A percentile compares a stretch with the other conserved stretches of the same genome.
Evolutionary conservation across 2,113 vertebrate species (phyloP).

Genomic region (Poeciliopsis occidentalis): DNA sequence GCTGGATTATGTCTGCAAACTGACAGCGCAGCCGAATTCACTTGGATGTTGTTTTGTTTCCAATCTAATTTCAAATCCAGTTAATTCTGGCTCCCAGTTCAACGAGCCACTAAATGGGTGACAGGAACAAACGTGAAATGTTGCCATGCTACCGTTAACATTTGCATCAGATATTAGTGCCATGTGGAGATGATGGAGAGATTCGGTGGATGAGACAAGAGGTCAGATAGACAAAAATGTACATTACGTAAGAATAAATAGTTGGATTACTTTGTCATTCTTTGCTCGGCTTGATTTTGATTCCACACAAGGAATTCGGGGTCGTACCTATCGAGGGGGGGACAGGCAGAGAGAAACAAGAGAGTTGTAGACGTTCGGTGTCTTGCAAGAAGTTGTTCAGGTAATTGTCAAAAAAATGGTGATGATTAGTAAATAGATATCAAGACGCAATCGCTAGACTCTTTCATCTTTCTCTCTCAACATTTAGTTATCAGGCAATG

Average conservation of each 20-base stretch:
- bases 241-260: constrained; percentile 69
- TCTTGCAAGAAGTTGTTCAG: constrained; percentile 72
- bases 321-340: constrained; percentile 85
- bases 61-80: constrained; percentile 23
- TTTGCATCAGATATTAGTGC: constrained; percentile 33
- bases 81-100: constrained; percentile 5
- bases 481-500: constrained; percentile 68
- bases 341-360: constrained; percentile 82
- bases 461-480: constrained; percentile 69
- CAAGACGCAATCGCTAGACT: constrained; percentile 60
- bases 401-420: constrained; percentile 60
- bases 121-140: constrained; percentile 64
- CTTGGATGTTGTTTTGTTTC: background rate
- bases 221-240: constrained; percentile 67
- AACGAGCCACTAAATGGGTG: constrained; percentile 47
- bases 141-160: constrained; percentile 56
- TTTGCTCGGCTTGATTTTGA: constrained; percentile 89
- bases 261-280: constrained; percentile 88
- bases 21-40: background rate
- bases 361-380: constrained; percentile 78
- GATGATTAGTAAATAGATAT: constrained; percentile 56
- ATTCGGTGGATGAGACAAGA: constrained; percentile 72
- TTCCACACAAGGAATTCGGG: constrained; percentile 88
- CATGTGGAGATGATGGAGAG: constrained; percentile 64
- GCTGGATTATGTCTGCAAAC: background rate